phyloP scores from a whole-genome alignment of 2,797 vertebrate species.

The Sarcoramphus papa region DNA sequence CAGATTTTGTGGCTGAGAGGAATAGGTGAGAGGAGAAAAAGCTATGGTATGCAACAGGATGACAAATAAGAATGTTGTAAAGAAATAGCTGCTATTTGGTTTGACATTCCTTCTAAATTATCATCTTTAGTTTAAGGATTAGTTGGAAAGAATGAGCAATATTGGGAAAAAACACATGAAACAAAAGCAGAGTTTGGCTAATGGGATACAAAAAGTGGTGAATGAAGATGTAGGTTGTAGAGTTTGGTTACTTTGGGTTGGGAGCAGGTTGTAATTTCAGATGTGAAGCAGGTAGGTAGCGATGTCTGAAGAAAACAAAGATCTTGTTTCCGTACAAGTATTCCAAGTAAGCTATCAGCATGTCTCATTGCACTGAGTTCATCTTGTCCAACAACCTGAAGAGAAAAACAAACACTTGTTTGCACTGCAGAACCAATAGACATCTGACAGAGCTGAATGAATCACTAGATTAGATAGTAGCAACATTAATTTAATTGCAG shows the following conservation, averaged over 20 bases:
- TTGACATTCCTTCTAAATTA: not conserved
- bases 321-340: not conserved
- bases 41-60: not conserved
- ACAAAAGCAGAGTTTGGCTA: not conserved
- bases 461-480: not conserved
- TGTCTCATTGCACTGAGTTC: not conserved
- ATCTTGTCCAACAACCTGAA: not conserved
- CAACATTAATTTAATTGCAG: not conserved
- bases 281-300: not conserved
- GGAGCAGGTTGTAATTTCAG: not conserved
- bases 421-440: not conserved
- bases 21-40: not conserved
- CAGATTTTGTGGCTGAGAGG: not conserved
- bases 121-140: not conserved
- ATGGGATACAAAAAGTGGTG: not conserved
- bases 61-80: not conserved
- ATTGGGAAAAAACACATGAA: accelerated
- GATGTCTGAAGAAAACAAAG: not conserved
- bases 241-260: not conserved
- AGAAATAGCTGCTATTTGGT: not conserved
- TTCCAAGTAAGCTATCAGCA: not conserved
- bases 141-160: not conserved
- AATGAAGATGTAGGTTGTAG: not conserved
- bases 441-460: not conserved
- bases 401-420: not conserved